phyloP scores from a whole-genome alignment of 2,888 invertebrate genomes.

The Cryptosula pallasiana region DNA sequence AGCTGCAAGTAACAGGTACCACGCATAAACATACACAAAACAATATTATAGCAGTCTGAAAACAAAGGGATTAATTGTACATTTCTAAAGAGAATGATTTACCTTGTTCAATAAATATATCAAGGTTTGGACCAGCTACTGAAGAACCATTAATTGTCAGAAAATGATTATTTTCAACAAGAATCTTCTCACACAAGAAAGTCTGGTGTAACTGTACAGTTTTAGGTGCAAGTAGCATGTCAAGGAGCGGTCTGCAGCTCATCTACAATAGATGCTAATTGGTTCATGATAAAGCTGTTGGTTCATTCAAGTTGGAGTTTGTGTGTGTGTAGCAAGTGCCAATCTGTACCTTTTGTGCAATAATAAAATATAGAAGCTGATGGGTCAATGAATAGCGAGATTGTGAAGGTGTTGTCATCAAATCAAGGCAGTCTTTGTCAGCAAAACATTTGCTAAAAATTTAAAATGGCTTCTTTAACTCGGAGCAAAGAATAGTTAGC shows the following conservation, averaged over 20 bases:
- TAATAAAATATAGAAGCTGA: conserved; percentile 12
- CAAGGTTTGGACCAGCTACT: not conserved
- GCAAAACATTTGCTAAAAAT: conserved; percentile 1
- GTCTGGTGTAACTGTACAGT: no score
- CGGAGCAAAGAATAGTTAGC: no score
- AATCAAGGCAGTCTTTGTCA: not conserved
- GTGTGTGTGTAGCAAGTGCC: not conserved
- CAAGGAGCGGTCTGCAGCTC: no score
- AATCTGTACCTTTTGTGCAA: not conserved
- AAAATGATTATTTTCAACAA: not conserved
- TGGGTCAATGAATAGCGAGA: not conserved
- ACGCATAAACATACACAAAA: no score
- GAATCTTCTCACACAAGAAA: not conserved
- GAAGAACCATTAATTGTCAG: not conserved
- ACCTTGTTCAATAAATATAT: conserved; percentile 10
- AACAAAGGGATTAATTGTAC: no score
- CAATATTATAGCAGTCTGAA: no score
- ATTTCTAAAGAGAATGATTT: not conserved
- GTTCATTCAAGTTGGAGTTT: no score
- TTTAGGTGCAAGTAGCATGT: no score
- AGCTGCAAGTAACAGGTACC: not conserved
- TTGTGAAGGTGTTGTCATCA: not conserved
- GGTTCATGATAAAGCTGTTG: no score
- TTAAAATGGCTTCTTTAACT: not conserved
- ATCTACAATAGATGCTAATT: no score